Evolutionary conservation across 2,888 invertebrate species (phyloP).

Genomic region (Entomobrya multifasciata): DNA sequence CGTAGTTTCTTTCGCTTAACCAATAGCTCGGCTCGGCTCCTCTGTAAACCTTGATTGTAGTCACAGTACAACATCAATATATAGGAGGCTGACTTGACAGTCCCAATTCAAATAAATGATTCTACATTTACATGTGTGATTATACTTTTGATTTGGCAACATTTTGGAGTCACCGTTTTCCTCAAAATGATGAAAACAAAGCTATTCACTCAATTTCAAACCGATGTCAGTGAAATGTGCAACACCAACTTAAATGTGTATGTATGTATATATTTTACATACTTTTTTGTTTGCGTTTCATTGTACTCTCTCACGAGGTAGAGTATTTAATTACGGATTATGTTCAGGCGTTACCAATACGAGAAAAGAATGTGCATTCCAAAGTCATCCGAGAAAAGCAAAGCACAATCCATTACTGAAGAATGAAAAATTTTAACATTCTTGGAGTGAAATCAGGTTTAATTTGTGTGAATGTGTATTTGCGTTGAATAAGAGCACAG

Average conservation of each 20-base stretch:
- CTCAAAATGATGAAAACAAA: slow-evolving; percentile 30
- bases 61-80: neutral
- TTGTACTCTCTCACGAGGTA: no score
- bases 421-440: slow-evolving; percentile 42
- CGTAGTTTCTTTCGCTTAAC: no score
- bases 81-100: neutral
- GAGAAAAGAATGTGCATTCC: slow-evolving; percentile 46
- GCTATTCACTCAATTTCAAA: neutral
- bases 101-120: neutral
- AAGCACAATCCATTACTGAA: slow-evolving; percentile 38
- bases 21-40: no score
- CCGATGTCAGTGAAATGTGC: neutral
- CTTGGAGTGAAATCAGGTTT: slow-evolving; percentile 56
- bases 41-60: no score
- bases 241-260: no score
- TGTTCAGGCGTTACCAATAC: neutral
- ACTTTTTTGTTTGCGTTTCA: no score
- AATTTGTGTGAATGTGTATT: slow-evolving; percentile 42
- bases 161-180: neutral
- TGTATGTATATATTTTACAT: neutral
- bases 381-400: slow-evolving; percentile 20
- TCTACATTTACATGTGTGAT: neutral
- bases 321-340: slow-evolving; percentile 47
- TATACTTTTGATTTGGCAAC: slow-evolving; percentile 33
- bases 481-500: slow-evolving; percentile 33